Percentiles rank a stretch among this genome's conserved stretches.
phyloP scores from a whole-genome alignment of 2,888 invertebrate species.

The Calephelis perditalis region DNA sequence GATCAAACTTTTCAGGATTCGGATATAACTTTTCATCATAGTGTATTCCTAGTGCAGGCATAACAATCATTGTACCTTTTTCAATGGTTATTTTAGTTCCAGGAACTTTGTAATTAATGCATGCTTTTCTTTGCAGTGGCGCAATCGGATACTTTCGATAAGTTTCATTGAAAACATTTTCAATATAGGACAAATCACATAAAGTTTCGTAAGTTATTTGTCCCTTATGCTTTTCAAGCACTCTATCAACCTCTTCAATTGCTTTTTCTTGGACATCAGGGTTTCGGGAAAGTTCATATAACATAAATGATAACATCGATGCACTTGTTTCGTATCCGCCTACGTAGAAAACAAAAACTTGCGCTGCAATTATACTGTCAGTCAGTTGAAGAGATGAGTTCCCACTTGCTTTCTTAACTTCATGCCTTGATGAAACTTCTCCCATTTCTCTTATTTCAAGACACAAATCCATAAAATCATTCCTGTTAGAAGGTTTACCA shows the following conservation, averaged over 20 bases:
- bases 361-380: slow-evolving; percentile 11
- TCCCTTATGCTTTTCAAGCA: slow-evolving; percentile 40
- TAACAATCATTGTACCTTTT: slow-evolving; percentile 43
- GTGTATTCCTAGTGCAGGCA: slow-evolving; percentile 55
- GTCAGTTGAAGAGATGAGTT: slow-evolving; percentile 4
- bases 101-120: slow-evolving; percentile 37
- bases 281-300: too few relatives aligned
- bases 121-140: slow-evolving; percentile 44
- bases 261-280: too few relatives aligned
- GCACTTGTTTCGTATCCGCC: slow-evolving; percentile 52
- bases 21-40: slow-evolving; percentile 54
- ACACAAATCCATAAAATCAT: slow-evolving; percentile 51
- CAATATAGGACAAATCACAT: slow-evolving; percentile 54
- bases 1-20: slow-evolving; percentile 60
- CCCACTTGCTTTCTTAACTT: background rate
- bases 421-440: slow-evolving; percentile 28
- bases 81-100: slow-evolving; percentile 39
- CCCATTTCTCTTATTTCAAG: slow-evolving; percentile 40
- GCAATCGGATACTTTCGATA: slow-evolving; percentile 63
- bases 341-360: slow-evolving; percentile 39
- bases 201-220: slow-evolving; percentile 52
- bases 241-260: slow-evolving; percentile 29
- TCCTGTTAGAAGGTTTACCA: slow-evolving; percentile 38
- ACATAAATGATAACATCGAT: too few relatives aligned
- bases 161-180: slow-evolving; percentile 50